These are phyloP conservation scores for Mungos mungo DNA, from an alignment of 2,113 vertebrate species.

Conservation along the genomic window DNA sequence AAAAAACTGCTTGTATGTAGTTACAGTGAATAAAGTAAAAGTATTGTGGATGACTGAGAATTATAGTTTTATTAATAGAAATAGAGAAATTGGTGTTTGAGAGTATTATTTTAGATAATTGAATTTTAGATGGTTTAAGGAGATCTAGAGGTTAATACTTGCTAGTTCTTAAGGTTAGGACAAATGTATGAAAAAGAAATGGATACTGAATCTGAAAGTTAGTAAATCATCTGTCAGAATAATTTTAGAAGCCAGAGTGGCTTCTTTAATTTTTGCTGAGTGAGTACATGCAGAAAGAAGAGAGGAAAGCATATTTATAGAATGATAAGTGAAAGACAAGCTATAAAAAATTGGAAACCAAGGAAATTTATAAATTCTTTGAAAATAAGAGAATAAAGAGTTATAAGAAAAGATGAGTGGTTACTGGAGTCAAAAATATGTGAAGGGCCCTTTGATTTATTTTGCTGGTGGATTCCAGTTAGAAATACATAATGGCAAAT, in stretches of 20 bases:
- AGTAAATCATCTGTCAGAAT: neutral
- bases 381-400: neutral
- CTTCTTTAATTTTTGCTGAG: neutral
- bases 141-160: neutral
- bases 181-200: neutral
- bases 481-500: neutral
- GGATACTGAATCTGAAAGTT: neutral
- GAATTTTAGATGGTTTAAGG: neutral
- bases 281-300: neutral
- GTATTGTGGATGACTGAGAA: neutral
- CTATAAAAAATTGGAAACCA: neutral
- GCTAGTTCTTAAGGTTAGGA: neutral
- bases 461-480: neutral
- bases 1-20: neutral
- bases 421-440: neutral
- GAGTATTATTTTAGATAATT: neutral
- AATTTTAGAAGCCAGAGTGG: neutral
- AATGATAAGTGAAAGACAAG: neutral
- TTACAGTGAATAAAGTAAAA: neutral
- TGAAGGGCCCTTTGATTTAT: neutral
- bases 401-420: neutral
- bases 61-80: neutral
- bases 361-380: neutral
- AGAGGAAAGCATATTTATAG: neutral
- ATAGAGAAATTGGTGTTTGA: neutral